phyloP scores from a whole-genome alignment of 2,113 vertebrate species.

The Eulemur macaco region DNA sequence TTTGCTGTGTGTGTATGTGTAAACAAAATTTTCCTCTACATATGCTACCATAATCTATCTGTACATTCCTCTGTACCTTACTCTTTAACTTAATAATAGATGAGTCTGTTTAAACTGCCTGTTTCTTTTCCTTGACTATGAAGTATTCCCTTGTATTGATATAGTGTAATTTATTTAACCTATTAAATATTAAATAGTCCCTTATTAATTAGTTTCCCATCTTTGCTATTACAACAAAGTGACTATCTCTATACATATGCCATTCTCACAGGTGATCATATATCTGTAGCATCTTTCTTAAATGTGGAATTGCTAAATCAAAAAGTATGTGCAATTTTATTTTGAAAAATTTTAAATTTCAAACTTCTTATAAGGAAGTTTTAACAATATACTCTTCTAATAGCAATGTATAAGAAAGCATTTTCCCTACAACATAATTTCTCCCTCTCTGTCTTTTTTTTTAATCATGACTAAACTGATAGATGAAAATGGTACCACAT shows the following conservation, averaged over 20 bases:
- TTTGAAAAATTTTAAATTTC: slow-evolving; percentile 22
- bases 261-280: neutral
- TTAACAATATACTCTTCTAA: neutral
- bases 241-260: neutral
- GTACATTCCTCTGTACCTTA: neutral
- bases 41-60: neutral
- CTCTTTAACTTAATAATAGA: neutral
- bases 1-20: neutral
- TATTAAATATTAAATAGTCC: neutral
- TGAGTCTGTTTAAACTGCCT: neutral
- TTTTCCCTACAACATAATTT: neutral
- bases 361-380: neutral
- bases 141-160: neutral
- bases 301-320: neutral
- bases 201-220: slow-evolving; percentile 15
- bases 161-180: neutral
- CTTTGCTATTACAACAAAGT: neutral
- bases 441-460: neutral
- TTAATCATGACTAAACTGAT: neutral
- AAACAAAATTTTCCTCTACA: neutral
- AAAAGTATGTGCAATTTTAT: slow-evolving; percentile 18
- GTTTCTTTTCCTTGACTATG: neutral
- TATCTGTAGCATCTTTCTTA: neutral
- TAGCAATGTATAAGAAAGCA: neutral
- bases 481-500: neutral